A percentile compares a stretch with the other conserved stretches of the same genome.
Evolutionary conservation across 2,113 vertebrate species (phyloP).

Genomic region (Garra rufa): DNA sequence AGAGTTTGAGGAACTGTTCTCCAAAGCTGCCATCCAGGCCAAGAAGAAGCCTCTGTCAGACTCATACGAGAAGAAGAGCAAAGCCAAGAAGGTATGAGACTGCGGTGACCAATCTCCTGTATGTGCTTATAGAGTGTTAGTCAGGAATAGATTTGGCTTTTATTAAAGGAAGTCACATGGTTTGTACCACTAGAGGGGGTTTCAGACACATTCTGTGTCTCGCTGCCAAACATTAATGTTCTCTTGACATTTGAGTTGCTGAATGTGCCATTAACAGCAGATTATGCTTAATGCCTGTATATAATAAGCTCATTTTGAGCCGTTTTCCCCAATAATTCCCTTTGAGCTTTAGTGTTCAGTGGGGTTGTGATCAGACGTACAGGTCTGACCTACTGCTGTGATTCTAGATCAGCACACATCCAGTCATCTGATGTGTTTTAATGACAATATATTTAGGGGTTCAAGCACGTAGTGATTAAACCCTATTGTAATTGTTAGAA

Average conservation of each 20-base stretch:
- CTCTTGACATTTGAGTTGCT: background rate
- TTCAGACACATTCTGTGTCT: slow-evolving; percentile 9
- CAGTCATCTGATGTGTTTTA: no score
- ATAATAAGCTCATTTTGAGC: background rate
- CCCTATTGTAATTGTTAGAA: no score
- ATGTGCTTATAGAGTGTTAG: background rate
- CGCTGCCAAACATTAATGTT: background rate
- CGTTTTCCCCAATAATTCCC: background rate
- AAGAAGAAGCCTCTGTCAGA: slow-evolving; percentile 96
- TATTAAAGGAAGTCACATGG: background rate
- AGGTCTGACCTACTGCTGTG: no score
- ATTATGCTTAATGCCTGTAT: background rate
- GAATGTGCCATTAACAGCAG: background rate
- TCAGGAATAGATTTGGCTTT: background rate
- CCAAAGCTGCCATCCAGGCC: slow-evolving; percentile 86
- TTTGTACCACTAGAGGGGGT: slow-evolving; percentile 54
- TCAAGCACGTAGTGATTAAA: no score
- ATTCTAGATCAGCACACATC: no score
- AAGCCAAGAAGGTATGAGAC: slow-evolving; percentile 89
- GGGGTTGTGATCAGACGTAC: background rate
- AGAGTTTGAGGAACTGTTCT: slow-evolving; percentile 97
- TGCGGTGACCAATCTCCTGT: background rate
- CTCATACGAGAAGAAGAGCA: slow-evolving; percentile 90
- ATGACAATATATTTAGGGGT: no score
- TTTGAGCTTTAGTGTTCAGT: background rate